Evolutionary conservation across 2,797 vertebrate genomes (phyloP), one percentile per base, ranked within the genome.

Genomic region (Girardinus metallicus): DNA sequence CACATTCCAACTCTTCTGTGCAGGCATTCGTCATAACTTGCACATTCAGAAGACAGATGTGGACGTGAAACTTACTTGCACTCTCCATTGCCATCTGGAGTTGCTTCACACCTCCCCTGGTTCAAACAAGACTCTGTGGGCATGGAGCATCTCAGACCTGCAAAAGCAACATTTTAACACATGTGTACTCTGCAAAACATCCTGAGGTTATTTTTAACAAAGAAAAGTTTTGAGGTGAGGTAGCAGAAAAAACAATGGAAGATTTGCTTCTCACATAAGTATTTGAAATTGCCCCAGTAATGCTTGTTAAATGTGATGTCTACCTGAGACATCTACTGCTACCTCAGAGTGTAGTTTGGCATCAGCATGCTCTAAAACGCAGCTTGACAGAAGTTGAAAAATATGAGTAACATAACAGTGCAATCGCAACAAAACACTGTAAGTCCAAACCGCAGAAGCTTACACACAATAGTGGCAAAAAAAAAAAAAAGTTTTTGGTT

Each of bases 101-200:
- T 90, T 66, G 88, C 83, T 86, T 97, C 96, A 86, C 98, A 99
- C 80, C 80, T 97, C 87, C 98, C 98, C 74, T 95, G 96, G 77
- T 98, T 99, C 94, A 97, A 91, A 95, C 98, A 99, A 83, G 91
- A 93, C 88, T 97, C 97, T 0, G 94, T 85, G 31, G 93, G 89
- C 93, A 96, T 95, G 47, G 93, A 96, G 92, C 98, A 99, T 91
- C 95, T 94, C 85, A 96, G 96, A 94, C 97, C 98, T 99, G 94
- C n/a, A 86, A 91, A 85, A 31, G 88, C 55, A 94, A 74, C 84
- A 79, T 80, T 84, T 93, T 80, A 88, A 79, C 86, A 80, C 82
- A 85, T 75, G 39, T 86, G 78, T 60, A 74, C 23, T 62, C 75
- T 66, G 31, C 43, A 10, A 15, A 73, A 83, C 85, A 71, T 80